Conservation (phyloP, 2,797 vertebrate genomes). For the Oreonectes daqikongensis region DNA sequence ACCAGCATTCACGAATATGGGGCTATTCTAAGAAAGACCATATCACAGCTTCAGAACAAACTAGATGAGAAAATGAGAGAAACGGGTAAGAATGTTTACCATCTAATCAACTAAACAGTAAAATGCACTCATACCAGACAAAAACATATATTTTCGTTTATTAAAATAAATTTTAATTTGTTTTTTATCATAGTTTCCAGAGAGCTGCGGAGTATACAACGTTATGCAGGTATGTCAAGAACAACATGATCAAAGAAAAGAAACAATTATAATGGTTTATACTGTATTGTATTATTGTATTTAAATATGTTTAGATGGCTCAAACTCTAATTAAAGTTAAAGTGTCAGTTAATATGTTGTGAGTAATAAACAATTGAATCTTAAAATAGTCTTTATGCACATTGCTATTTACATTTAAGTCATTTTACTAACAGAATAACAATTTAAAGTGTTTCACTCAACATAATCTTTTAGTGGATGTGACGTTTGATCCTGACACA, state of each 20-base stretch:
- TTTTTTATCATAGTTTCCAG: conserved; percentile 16
- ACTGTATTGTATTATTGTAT: no score
- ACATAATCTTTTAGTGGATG: conserved; percentile 36
- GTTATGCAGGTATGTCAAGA: conserved; percentile 45
- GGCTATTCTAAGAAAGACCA: conserved; percentile 4
- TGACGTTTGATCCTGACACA: conserved; percentile 65
- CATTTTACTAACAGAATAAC: not conserved
- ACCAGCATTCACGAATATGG: not conserved
- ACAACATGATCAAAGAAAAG: no score
- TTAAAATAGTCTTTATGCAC: no score
- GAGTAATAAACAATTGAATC: no score
- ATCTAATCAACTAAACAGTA: not conserved
- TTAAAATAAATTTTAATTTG: no score
- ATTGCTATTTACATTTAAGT: no score
- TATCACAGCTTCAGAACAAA: not conserved
- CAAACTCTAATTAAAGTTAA: no score
- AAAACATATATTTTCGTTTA: no score
- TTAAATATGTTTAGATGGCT: no score
- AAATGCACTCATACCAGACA: not conserved
- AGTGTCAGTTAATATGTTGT: no score
- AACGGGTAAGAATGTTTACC: conserved; percentile 13
- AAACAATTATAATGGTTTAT: no score
- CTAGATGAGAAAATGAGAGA: conserved; percentile 29
- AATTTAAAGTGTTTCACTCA: not conserved
- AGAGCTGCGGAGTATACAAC: conserved; percentile 56